Evolutionary conservation across 2,888 invertebrate genomes (phyloP), one percentile per base, ranked within the genome.

Genomic region (Catotricha subobsoleta): DNA sequence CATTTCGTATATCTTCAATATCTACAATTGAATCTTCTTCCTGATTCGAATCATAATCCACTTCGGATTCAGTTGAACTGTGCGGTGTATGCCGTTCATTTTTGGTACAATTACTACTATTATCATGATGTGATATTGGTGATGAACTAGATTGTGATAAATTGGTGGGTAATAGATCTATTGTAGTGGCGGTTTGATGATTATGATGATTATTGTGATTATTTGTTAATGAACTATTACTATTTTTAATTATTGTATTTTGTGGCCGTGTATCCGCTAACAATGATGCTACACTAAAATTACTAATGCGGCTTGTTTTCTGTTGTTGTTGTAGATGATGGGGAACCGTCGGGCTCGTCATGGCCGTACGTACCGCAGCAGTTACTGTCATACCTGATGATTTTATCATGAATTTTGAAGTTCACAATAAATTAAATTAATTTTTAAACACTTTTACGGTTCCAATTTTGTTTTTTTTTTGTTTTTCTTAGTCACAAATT

Each of bases 251-350:
- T 18, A 18, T 18, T 8, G 61, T 59, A 12, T 69, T 67, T 43
- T 65, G 67, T 2, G 73, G 72, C 57, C 83, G 75, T 20, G 88
- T 79, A 53, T 90, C 88, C 13, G 86, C 78, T 49, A 91, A 65
- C 48, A 88, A 71, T 1, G 88, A 83, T 6, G 88, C 86, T 49
- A 90, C 88, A 63, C 87, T 83, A 67, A 91, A 90, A 51, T 63
- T 63, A 64, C 77, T 79, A 54, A 79, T 74, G 51, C 77, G 67
- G 47, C 76, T 74, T 46, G 72, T 68, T 55, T 78, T 78, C 49
- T 62, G 60, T 51, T 59, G 59, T 47, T 52, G 51, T 44, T 52
- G 49, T 46, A 52, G 46, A 50, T 20, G 19, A 52, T 61, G 65
- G 57, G 62, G 67, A 60, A 60, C 64, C 72, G 61, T 65, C 48